Conservation (phyloP, 2,888 invertebrate species). For the Peribatodes rhomboidaria region DNA sequence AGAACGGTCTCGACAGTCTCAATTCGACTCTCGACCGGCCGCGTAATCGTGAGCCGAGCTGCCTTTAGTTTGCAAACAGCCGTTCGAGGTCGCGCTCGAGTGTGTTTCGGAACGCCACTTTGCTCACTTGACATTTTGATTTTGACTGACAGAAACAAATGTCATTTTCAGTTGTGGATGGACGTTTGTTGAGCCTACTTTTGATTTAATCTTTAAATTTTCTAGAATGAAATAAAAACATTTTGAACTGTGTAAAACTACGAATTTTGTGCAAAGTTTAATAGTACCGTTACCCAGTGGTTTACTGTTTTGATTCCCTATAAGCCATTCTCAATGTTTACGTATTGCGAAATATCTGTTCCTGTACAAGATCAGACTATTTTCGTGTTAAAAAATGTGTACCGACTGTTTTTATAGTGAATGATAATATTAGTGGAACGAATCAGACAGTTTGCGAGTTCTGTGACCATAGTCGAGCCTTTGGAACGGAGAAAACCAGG, state of each 20-base stretch:
- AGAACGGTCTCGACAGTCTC: background rate
- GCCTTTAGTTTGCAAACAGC: slow-evolving; percentile 73
- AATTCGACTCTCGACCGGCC: slow-evolving; percentile 40
- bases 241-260: slow-evolving; percentile 17
- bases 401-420: slow-evolving; percentile 26
- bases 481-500: slow-evolving; percentile 42
- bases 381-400: slow-evolving; percentile 52
- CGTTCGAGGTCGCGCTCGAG: slow-evolving; percentile 59
- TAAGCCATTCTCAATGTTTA: slow-evolving; percentile 44
- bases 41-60: slow-evolving; percentile 54
- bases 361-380: slow-evolving; percentile 43
- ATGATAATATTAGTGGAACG: slow-evolving; percentile 37
- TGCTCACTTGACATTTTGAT: slow-evolving; percentile 8
- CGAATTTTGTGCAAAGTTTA: slow-evolving; percentile 5
- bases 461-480: slow-evolving; percentile 33
- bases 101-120: slow-evolving; percentile 64
- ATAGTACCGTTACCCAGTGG: slow-evolving; percentile 26
- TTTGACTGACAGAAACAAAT: slow-evolving; percentile 53
- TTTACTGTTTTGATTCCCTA: slow-evolving; percentile 42
- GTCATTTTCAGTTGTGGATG: slow-evolving; percentile 56
- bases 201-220: slow-evolving; percentile 7
- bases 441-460: slow-evolving; percentile 37
- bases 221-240: slow-evolving; percentile 34
- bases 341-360: slow-evolving; percentile 32
- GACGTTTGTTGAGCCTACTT: slow-evolving; percentile 52